These are phyloP conservation scores for Phoeniculus purpureus DNA, from an alignment of 2,797 vertebrate species.

Conservation along the genomic window DNA sequence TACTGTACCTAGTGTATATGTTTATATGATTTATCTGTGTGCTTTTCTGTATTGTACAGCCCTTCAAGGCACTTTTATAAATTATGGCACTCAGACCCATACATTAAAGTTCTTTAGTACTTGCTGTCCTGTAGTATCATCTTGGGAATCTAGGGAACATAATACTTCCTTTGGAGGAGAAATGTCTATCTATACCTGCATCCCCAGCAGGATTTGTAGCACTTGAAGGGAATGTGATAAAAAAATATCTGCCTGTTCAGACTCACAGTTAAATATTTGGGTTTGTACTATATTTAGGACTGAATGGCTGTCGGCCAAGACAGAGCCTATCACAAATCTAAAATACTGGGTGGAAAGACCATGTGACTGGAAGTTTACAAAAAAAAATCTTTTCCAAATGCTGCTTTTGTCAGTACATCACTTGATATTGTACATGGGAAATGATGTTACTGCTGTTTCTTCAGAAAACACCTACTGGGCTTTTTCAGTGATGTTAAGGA, in stretches of 20 bases:
- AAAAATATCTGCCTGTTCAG: conserved; percentile 40
- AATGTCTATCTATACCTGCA: background rate
- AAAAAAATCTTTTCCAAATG: background rate
- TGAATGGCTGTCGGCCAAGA: conserved; percentile 11
- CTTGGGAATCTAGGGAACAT: conserved; percentile 21
- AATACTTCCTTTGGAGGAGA: conserved; percentile 40
- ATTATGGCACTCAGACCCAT: background rate
- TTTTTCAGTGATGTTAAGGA: background rate
- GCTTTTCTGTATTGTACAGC: background rate
- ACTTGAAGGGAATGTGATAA: conserved; percentile 11
- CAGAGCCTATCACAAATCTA: background rate
- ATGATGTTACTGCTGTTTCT: background rate
- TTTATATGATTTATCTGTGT: background rate
- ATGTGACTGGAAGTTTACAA: background rate
- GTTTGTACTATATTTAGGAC: conserved; percentile 75
- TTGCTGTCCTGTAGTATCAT: background rate
- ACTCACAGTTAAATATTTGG: conserved; percentile 72
- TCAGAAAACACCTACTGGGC: background rate
- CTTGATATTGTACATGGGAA: background rate
- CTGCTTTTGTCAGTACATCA: background rate
- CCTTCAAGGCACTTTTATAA: conserved; percentile 10
- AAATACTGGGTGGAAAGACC: conserved; percentile 14
- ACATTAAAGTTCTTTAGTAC: background rate
- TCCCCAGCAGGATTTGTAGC: conserved; percentile 22
- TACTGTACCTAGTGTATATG: background rate